Percentiles rank a stretch among this genome's conserved stretches.
Conservation (phyloP, 2,888 invertebrate genomes). For the Mactromeris polynyma region DNA sequence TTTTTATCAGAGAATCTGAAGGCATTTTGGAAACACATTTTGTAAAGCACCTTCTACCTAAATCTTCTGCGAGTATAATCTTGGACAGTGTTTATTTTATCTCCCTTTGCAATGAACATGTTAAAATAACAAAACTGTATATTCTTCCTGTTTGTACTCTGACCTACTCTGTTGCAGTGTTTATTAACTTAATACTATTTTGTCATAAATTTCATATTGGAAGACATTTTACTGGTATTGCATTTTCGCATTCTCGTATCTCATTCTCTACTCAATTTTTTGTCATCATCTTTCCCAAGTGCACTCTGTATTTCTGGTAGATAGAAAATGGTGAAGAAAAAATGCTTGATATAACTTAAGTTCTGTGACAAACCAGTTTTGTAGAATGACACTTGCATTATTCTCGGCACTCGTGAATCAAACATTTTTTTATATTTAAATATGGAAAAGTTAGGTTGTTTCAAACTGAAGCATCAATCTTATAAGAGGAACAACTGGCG, state of each 20-base stretch:
- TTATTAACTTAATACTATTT: slow-evolving; percentile 13
- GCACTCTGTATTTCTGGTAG: slow-evolving; percentile 13
- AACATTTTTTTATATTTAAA: slow-evolving; percentile 13
- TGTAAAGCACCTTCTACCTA: too few relatives aligned
- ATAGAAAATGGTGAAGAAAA: slow-evolving; percentile 14
- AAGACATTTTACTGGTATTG: background rate
- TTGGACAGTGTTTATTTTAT: too few relatives aligned
- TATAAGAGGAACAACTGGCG: background rate
- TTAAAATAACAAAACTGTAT: background rate
- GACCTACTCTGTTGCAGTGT: background rate
- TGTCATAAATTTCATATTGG: slow-evolving; percentile 20
- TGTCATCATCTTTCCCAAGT: slow-evolving; percentile 3
- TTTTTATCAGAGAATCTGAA: too few relatives aligned
- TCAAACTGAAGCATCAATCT: background rate
- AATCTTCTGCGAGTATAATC: too few relatives aligned
- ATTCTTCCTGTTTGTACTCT: background rate
- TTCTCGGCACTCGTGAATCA: slow-evolving; percentile 13
- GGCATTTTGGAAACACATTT: too few relatives aligned
- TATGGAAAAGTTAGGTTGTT: slow-evolving; percentile 18
- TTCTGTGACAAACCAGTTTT: slow-evolving; percentile 17
- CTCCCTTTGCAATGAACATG: too few relatives aligned
- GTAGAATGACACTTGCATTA: slow-evolving; percentile 16
- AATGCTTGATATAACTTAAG: background rate
- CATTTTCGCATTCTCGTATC: background rate
- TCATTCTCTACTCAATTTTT: background rate